phyloP scores from a whole-genome alignment of 2,113 vertebrate genomes.

The Pseudorectes ferrugineus region DNA sequence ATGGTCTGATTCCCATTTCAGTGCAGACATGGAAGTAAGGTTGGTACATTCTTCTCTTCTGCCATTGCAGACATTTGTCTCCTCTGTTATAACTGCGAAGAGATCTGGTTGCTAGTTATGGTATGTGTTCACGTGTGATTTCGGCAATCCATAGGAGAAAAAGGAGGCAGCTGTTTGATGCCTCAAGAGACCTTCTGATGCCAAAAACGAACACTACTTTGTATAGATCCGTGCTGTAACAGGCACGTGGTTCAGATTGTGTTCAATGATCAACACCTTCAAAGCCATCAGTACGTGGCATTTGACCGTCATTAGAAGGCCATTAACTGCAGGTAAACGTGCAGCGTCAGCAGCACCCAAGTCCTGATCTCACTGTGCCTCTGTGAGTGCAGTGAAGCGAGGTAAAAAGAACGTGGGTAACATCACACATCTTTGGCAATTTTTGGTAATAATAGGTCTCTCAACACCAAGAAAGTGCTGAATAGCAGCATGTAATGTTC shows the following conservation, averaged over 20 bases:
- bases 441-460: not conserved
- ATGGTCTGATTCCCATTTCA: fast-evolving
- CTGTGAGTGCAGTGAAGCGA: not conserved
- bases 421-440: not conserved
- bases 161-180: not conserved
- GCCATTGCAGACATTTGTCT: not conserved
- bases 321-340: not conserved
- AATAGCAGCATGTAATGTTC: not conserved
- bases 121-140: not conserved
- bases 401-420: not conserved
- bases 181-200: not conserved
- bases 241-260: not conserved
- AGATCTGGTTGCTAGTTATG: not conserved
- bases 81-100: not conserved
- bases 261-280: not conserved
- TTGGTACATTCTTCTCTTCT: not conserved
- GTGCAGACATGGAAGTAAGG: not conserved
- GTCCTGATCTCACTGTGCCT: fast-evolving
- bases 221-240: not conserved
- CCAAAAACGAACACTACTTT: fast-evolving
- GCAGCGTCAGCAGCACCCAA: not conserved
- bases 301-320: not conserved
- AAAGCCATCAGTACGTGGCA: not conserved
- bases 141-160: not conserved
- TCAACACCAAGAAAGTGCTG: not conserved